Conservation (phyloP, 2,113 vertebrate species). For the Colaptes auratus region DNA sequence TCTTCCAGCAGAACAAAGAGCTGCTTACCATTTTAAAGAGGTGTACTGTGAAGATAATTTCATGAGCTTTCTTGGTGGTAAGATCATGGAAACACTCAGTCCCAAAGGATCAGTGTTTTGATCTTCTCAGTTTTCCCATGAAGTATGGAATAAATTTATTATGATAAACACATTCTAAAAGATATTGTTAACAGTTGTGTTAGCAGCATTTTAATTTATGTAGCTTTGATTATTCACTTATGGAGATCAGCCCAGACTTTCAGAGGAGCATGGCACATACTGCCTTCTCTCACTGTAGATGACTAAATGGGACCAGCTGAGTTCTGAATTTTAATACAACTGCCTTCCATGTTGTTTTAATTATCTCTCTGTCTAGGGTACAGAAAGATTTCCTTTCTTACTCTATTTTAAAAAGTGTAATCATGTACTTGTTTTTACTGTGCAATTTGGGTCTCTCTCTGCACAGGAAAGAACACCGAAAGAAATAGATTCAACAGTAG, state of each 20-base stretch:
- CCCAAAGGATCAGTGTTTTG: conserved; percentile 13
- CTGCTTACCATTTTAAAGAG: neutral
- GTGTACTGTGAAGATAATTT: neutral
- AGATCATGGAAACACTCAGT: neutral
- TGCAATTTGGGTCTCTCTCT: neutral
- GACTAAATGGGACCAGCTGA: neutral
- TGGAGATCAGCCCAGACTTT: conserved; percentile 1
- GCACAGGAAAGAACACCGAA: conserved; percentile 72
- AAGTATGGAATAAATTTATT: conserved; percentile 10
- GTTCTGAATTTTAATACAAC: neutral
- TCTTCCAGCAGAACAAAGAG: neutral
- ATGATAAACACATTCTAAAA: neutral
- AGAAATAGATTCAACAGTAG: conserved; percentile 73
- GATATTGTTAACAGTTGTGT: neutral
- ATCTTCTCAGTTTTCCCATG: conserved; percentile 17
- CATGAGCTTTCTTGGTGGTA: neutral
- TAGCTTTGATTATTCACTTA: conserved; percentile 12
- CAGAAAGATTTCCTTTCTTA: neutral
- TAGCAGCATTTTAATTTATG: conserved; percentile 20
- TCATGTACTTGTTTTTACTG: neutral
- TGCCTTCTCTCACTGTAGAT: neutral
- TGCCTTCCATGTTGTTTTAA: neutral
- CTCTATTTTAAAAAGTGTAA: neutral
- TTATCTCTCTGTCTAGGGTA: neutral
- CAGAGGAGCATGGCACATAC: neutral